Base-by-base conservation (phyloP, 2,797 vertebrate genomes). In the Enteromius radiatus region DNA sequence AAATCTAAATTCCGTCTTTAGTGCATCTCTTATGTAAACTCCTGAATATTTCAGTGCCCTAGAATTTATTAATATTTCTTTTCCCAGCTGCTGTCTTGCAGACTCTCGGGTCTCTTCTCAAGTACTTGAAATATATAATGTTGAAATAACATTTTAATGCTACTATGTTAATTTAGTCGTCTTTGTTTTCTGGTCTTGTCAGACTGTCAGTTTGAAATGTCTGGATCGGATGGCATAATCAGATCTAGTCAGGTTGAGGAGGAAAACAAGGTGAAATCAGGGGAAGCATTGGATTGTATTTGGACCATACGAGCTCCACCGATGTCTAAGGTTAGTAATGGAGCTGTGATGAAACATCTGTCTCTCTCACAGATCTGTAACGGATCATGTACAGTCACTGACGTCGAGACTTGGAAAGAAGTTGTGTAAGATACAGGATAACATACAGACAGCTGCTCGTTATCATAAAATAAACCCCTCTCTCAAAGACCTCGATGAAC, bases 161-260 rank as follows among this genome's bases (percentile, higher is more conserved):
- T 54, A 8, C 28, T 8, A 64, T 45, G 23, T 64, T 43, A 14
- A 64, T 47, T 59, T 7, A 8, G n/a, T 52, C 45, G 59, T 47
- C 70, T 31, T 36, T 43, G 15, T n/a, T 61, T 8, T 78, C 10
- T 78, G 5, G 6, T 52, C 41, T 59, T 23, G 45, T 76, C 11
- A 99, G 97, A 99, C 75, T 99, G 98, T 90, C 97, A 99, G 26
- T 99, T 99, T 92, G 96, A 99, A 88, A 91, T 98, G 69, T 93
- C 94, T 0, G 97, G 97, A 85, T 90, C 96, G 47, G 97, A 99
- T 73, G 98, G 98, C 81, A 80, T 98, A 80, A 96, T 99, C 80
- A 96, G 95, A 76, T 99, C 98, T 85, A 96, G 96, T 93, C 98
- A 99, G 90, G 96, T 99, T 87, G 97, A 99, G 67, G 97, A 98